A percentile compares a stretch with the other conserved stretches of the same genome.
These are phyloP conservation scores for Candoia aspera DNA, from an alignment of 2,113 vertebrate genomes.

Conservation along the genomic window DNA sequence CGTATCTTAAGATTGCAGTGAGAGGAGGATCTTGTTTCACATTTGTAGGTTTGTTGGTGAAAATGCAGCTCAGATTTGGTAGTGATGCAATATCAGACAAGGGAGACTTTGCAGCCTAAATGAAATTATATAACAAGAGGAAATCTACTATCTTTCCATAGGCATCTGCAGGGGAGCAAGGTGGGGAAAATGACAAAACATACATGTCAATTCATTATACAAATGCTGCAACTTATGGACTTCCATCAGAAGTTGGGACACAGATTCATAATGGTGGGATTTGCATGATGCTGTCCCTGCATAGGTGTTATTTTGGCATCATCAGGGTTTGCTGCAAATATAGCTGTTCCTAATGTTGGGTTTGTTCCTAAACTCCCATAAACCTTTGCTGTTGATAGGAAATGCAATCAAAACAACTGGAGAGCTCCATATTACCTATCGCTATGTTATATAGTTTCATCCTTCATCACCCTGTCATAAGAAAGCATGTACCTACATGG, in stretches of 20 bases:
- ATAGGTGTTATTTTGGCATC: not conserved
- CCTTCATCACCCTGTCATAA: not conserved
- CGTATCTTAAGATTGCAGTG: not conserved
- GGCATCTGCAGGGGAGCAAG: not conserved
- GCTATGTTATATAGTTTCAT: not conserved
- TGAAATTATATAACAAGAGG: not conserved
- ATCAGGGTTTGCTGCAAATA: not conserved
- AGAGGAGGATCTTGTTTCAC: not conserved
- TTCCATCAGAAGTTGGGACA: not conserved
- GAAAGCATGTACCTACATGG: not conserved
- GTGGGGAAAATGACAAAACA: not conserved
- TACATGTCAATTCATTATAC: not conserved
- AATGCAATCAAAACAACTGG: not conserved
- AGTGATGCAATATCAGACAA: not conserved
- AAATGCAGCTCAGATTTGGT: not conserved
- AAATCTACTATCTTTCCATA: not conserved
- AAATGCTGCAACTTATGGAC: not conserved
- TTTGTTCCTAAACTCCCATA: too few species aligned
- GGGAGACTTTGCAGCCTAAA: not conserved
- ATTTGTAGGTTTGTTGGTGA: not conserved
- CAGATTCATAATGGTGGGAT: not conserved
- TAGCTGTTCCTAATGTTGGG: not conserved
- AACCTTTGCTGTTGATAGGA: not conserved
- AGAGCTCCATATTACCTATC: not conserved
- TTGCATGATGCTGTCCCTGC: not conserved